Evolutionary conservation across 2,888 invertebrate genomes (phyloP).

Genomic region (Drosophila paranaensis): DNA sequence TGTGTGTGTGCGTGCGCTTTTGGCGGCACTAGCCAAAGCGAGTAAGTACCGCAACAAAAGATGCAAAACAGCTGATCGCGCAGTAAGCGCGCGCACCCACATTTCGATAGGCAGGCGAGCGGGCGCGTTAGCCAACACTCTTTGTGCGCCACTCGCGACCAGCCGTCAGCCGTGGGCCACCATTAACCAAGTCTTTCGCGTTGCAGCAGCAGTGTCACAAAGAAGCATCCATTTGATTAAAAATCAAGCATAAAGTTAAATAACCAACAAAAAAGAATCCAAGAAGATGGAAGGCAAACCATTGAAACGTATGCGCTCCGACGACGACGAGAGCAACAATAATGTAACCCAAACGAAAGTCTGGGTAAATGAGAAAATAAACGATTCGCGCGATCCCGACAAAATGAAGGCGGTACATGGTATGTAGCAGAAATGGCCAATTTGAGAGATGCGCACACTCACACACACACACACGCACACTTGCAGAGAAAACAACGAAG

Average conservation of each 20-base stretch:
- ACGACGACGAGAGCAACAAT: constrained; percentile 63
- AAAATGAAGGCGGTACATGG: constrained; percentile 78
- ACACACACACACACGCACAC: not conserved
- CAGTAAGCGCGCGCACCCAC: not conserved
- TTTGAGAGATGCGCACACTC: not conserved
- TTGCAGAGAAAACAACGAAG: constrained; percentile 71
- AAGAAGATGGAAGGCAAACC: constrained; percentile 36
- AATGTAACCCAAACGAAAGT: constrained; percentile 66
- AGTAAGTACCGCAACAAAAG: too few species aligned
- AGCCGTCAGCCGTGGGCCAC: too few species aligned
- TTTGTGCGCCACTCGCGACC: not conserved
- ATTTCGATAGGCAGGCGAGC: not conserved
- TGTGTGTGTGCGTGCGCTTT: too few species aligned
- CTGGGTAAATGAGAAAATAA: constrained; percentile 69
- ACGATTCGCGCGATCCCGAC: constrained; percentile 54
- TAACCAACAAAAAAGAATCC: not conserved
- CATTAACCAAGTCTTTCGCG: not conserved
- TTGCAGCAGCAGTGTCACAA: constrained; percentile 3
- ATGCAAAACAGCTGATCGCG: too few species aligned
- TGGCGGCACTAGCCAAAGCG: too few species aligned
- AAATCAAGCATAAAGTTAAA: not conserved
- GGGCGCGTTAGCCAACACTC: constrained; percentile 10
- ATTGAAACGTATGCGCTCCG: constrained; percentile 60
- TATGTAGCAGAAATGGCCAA: constrained; percentile 29
- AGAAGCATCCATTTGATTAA: not conserved